These are phyloP conservation scores for Drosophila paranaensis DNA, from an alignment of 2,888 invertebrate species.

Conservation along the genomic window DNA sequence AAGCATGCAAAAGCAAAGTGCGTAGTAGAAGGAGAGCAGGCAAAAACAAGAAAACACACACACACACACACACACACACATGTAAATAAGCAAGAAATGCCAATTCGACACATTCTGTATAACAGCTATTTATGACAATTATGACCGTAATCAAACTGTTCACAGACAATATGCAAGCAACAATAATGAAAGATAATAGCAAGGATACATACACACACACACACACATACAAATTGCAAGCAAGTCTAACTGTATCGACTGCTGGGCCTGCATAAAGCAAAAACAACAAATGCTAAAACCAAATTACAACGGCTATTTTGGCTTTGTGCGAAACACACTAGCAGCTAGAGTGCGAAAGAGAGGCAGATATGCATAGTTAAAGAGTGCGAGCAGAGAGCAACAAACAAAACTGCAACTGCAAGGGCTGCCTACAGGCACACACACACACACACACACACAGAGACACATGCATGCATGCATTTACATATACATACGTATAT, in stretches of 20 bases:
- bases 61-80: background rate
- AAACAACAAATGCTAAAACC: conserved; percentile 16
- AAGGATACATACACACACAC: conserved; percentile 15
- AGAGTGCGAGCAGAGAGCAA: conserved; percentile 22
- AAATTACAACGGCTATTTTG: conserved; percentile 60
- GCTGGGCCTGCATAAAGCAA: conserved; percentile 19
- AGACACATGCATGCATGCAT: background rate
- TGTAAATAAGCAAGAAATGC: conserved; percentile 19
- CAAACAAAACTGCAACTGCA: conserved; percentile 64
- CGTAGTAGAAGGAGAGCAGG: conserved; percentile 62
- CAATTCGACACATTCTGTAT: conserved; percentile 30
- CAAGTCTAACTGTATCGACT: conserved; percentile 10
- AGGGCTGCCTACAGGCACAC: conserved; percentile 41
- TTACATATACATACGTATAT: background rate
- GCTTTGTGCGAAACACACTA: conserved; percentile 42
- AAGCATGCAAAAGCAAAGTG: conserved; percentile 66
- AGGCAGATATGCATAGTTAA: conserved; percentile 10
- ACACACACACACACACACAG: background rate
- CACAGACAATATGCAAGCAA: conserved; percentile 1
- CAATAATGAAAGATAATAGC: conserved; percentile 21
- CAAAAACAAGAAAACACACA: conserved; percentile 21
- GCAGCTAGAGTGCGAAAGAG: conserved; percentile 15
- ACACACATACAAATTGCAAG: conserved; percentile 6
- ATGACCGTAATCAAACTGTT: background rate
- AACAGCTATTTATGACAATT: conserved; percentile 31